These are phyloP conservation scores for Phoeniculus purpureus DNA, from an alignment of 2,797 vertebrate genomes.

Conservation along the genomic window DNA sequence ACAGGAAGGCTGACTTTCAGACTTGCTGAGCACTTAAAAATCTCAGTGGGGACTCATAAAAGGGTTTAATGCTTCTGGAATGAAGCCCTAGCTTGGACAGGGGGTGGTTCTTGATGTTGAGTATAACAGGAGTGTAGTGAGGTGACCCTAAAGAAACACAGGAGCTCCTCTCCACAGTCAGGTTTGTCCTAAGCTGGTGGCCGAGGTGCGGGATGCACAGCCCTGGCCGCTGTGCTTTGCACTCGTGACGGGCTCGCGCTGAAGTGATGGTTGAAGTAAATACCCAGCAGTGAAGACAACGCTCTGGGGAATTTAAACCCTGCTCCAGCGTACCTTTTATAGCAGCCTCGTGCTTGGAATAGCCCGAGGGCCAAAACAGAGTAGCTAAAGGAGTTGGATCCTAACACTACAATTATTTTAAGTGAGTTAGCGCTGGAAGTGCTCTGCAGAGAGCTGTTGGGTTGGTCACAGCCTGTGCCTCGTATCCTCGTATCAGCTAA, in stretches of 20 bases:
- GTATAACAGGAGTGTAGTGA: fast-evolving
- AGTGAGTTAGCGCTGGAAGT: slow-evolving; percentile 25
- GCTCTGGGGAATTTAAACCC: neutral
- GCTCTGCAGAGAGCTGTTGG: neutral
- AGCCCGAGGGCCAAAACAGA: neutral
- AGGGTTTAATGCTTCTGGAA: neutral
- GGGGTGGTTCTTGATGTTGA: neutral
- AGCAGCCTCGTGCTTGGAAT: neutral
- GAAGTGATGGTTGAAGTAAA: neutral
- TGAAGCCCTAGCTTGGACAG: neutral
- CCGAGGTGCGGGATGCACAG: neutral
- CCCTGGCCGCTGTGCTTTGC: neutral
- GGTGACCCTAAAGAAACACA: neutral
- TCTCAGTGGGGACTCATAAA: neutral
- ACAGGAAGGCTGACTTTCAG: neutral
- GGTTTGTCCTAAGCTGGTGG: neutral
- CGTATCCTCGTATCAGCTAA: neutral
- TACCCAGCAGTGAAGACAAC: neutral
- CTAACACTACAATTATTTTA: slow-evolving; percentile 10
- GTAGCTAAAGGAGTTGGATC: neutral
- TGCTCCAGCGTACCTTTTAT: slow-evolving; percentile 7
- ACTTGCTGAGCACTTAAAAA: neutral
- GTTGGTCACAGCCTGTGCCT: slow-evolving; percentile 39
- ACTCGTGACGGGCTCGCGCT: neutral
- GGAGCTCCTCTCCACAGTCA: neutral